Percentiles rank a stretch among this genome's conserved stretches.
These are phyloP conservation scores for Xestia rhomboidea DNA, from an alignment of 2,888 invertebrate species.

Conservation along the genomic window DNA sequence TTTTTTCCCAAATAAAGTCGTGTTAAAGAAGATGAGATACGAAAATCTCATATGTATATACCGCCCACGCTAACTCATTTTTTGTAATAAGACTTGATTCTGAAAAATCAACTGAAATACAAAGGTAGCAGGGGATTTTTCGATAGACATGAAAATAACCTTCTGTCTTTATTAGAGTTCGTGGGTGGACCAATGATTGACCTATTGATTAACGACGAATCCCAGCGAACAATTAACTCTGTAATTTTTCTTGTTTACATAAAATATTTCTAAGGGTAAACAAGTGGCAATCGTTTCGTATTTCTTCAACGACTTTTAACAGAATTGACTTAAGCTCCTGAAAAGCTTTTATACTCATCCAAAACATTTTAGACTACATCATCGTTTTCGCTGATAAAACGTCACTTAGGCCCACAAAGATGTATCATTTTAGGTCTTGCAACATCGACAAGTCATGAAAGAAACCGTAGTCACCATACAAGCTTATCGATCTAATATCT, in stretches of 20 bases:
- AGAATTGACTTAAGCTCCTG: not conserved
- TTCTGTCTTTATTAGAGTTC: not conserved
- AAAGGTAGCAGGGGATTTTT: not conserved
- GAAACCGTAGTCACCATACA: slow-evolving; percentile 17
- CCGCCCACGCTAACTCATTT: not conserved
- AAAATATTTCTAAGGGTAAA: not conserved
- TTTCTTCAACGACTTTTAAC: not conserved
- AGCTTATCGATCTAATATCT: slow-evolving; percentile 40
- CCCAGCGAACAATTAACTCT: not conserved
- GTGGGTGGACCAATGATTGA: not conserved
- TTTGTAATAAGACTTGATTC: not conserved
- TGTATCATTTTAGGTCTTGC: not conserved
- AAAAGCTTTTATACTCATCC: not conserved
- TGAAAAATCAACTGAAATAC: not conserved
- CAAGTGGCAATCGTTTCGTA: not conserved
- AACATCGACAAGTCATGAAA: slow-evolving; percentile 6
- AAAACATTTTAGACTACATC: not conserved
- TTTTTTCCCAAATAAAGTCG: not conserved
- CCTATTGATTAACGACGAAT: not conserved
- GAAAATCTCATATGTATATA: slow-evolving; percentile 2
- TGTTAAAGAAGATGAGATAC: slow-evolving; percentile 25
- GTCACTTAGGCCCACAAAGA: not conserved
- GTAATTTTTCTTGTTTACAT: not conserved
- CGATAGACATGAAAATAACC: not conserved
- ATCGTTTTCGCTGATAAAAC: not conserved